Conservation (phyloP, 2,113 vertebrate genomes). For the Eupsittula cactorum region DNA sequence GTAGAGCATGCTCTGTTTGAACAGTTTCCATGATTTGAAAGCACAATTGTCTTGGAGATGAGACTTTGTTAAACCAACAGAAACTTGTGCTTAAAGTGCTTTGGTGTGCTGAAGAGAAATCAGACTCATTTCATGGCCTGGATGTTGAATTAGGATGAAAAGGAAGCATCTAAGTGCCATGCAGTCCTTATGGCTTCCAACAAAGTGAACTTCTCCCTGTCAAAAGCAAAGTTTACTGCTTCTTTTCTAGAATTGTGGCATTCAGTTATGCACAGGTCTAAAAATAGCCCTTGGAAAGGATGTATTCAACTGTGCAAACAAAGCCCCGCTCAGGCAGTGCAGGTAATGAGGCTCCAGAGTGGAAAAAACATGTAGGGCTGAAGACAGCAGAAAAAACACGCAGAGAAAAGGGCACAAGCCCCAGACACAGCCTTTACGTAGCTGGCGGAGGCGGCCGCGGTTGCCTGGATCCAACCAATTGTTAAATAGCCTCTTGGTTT, state of each 20-base stretch:
- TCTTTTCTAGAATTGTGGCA: slow-evolving; percentile 54
- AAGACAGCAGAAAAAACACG: background rate
- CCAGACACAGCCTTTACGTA: background rate
- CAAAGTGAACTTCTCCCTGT: background rate
- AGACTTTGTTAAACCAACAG: slow-evolving; percentile 10
- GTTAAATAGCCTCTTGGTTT: background rate
- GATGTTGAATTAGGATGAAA: slow-evolving; percentile 7
- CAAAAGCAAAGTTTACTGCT: slow-evolving; percentile 23
- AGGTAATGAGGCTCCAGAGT: slow-evolving; percentile 57
- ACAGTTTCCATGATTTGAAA: slow-evolving; percentile 19
- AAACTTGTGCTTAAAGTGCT: background rate
- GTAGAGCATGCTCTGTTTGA: background rate
- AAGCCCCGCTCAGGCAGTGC: slow-evolving; percentile 36
- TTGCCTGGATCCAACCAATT: background rate
- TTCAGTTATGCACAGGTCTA: slow-evolving; percentile 38
- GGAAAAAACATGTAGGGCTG: slow-evolving; percentile 32
- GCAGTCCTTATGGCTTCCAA: background rate
- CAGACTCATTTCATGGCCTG: background rate
- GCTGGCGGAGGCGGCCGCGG: background rate
- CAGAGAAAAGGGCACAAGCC: background rate
- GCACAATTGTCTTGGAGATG: background rate
- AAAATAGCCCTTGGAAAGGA: slow-evolving; percentile 67
- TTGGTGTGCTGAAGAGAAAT: background rate
- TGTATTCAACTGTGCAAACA: slow-evolving; percentile 70
- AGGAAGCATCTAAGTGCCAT: background rate